Evolutionary conservation across 2,888 invertebrate species (phyloP), one percentile per base, ranked within the genome.

Genomic region (Rapana venosa): DNA sequence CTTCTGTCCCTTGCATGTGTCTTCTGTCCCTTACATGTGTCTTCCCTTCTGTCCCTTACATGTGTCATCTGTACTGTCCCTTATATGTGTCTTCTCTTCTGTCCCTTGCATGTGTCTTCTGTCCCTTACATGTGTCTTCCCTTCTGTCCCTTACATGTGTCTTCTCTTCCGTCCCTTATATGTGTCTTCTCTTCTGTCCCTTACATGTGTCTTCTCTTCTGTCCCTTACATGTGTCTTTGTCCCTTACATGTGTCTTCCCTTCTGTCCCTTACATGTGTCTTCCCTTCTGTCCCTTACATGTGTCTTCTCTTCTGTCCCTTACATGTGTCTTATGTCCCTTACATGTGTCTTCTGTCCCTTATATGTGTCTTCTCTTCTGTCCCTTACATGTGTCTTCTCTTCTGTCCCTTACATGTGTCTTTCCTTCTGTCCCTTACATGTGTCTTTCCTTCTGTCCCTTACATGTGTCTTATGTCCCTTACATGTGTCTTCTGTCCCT

Each of bases 71-170:
- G n/a, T n/a, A n/a, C n/a, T n/a, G n/a, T n/a, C n/a, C n/a, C n/a
- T n/a, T n/a, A n/a, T 98, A 96, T 96, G 97, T 95, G 74, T 58
- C n/a, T 87, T 4, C 66, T 66, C 1, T 77, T 77, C 30, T n/a
- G 30, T 77, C 30, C 22, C 30, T 30, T 8, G 8, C 13, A 30
- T 30, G n/a, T n/a, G n/a, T n/a, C n/a, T n/a, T n/a, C n/a, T n/a
- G n/a, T n/a, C n/a, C n/a, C n/a, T n/a, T n/a, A n/a, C n/a, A 96
- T 96, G 97, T 95, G 74, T 58, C n/a, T 87, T 4, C 66, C 13
- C 1, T 77, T 77, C 30, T n/a, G 30, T 77, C 30, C 22, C 30
- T 30, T 8, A 26, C 13, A 30, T 30, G n/a, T n/a, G n/a, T n/a
- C n/a, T n/a, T n/a, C n/a, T n/a, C n/a, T n/a, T n/a, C n/a, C n/a